Percentiles rank a stretch among this genome's conserved stretches.
phyloP scores from a whole-genome alignment of 2,113 vertebrate genomes.

The Neomonachus schauinslandi region DNA sequence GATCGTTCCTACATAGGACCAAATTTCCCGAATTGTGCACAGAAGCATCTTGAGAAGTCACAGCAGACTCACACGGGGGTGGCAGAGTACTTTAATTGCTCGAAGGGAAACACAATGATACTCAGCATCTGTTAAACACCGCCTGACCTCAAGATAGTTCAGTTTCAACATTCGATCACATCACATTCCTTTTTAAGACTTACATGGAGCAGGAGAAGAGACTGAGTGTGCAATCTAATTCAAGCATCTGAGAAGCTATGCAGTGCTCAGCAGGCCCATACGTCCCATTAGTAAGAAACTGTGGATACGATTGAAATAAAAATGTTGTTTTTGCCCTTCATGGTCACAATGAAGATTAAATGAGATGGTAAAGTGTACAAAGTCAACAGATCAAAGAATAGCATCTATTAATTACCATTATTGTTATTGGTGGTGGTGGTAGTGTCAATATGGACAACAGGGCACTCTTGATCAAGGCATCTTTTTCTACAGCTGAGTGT shows the following conservation, averaged over 20 bases:
- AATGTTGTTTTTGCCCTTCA: neutral
- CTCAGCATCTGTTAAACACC: neutral
- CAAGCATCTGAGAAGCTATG: neutral
- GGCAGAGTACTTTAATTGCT: neutral
- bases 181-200: neutral
- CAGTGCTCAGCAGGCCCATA: fast-evolving
- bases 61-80: neutral
- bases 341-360: neutral
- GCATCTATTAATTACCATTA: neutral
- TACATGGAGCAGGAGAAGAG: neutral
- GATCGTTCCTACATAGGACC: neutral
- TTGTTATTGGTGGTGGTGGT: neutral
- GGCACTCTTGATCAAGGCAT: neutral
- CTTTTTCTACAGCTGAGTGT: neutral
- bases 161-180: neutral
- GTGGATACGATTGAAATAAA: neutral
- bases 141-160: neutral
- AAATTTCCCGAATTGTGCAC: neutral
- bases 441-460: neutral
- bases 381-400: neutral
- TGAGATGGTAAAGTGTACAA: neutral
- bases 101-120: neutral
- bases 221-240: neutral
- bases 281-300: neutral
- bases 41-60: neutral